Percentiles rank a stretch among this genome's conserved stretches.
These are phyloP conservation scores for Oxyura jamaicensis DNA, from an alignment of 2,113 vertebrate genomes.

Conservation along the genomic window DNA sequence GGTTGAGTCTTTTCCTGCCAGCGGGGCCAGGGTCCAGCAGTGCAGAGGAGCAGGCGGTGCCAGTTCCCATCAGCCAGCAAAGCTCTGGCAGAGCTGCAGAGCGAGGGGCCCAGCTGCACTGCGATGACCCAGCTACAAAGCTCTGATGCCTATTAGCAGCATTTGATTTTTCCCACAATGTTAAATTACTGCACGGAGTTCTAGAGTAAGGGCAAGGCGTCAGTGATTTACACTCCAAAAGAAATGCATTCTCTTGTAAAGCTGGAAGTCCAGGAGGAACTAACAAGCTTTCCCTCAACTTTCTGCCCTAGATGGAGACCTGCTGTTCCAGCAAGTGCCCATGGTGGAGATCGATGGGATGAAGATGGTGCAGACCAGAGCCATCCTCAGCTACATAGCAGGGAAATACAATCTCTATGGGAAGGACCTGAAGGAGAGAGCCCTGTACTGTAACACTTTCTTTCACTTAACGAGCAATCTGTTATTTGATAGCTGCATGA, in stretches of 20 bases:
- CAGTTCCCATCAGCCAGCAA: not conserved
- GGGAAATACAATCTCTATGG: conserved; percentile 89
- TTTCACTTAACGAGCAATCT: not conserved
- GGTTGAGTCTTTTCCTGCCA: not conserved
- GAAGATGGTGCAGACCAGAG: conserved; percentile 88
- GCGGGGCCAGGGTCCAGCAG: not conserved
- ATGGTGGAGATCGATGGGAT: conserved; percentile 92
- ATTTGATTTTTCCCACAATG: not conserved
- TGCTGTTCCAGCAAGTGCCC: conserved; percentile 91
- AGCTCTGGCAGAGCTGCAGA: not conserved
- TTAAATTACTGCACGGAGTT: not conserved
- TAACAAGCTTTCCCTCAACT: not conserved
- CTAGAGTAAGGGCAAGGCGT: not conserved
- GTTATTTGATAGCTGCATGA: not conserved
- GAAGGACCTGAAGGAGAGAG: conserved; percentile 86
- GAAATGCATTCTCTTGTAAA: not conserved
- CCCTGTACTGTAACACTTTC: conserved; percentile 71
- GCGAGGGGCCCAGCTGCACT: not conserved
- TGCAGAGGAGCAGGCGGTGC: not conserved
- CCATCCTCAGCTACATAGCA: conserved; percentile 89
- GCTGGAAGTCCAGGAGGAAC: not conserved
- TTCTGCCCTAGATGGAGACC: conserved; percentile 64
- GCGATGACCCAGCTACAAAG: not conserved
- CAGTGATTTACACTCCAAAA: not conserved
- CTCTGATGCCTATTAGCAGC: not conserved